Evolutionary conservation across 2,113 vertebrate species (phyloP).

Genomic region (Columbina picui): DNA sequence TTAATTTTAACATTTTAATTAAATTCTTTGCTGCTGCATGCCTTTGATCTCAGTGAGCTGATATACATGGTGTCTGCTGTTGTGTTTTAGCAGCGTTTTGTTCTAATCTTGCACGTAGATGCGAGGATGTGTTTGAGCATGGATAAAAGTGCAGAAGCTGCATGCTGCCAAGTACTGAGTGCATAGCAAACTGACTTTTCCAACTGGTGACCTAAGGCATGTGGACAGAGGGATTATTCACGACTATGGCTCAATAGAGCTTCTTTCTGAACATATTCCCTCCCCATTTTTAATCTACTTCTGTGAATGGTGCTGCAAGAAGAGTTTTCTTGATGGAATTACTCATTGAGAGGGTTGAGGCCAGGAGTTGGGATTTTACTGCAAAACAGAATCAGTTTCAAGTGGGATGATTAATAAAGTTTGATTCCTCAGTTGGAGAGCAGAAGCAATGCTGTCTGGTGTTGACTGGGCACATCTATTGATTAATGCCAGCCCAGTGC

Average conservation of each 20-base stretch:
- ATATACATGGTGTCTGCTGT: not conserved
- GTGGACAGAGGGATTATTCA: not conserved
- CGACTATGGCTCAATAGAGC: not conserved
- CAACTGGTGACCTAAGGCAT: not conserved
- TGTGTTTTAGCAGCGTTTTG: not conserved
- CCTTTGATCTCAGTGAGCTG: slow-evolving; percentile 47
- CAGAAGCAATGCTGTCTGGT: not conserved
- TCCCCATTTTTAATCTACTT: not conserved
- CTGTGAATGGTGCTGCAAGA: not conserved
- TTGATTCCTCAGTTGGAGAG: not conserved
- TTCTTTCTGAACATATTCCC: not conserved
- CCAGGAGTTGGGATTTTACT: not conserved
- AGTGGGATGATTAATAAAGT: not conserved
- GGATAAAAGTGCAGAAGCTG: not conserved
- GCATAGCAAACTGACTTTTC: not conserved
- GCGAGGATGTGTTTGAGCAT: not conserved
- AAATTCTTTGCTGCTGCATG: slow-evolving; percentile 41
- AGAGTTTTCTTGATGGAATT: not conserved
- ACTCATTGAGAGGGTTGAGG: not conserved
- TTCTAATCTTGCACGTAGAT: not conserved
- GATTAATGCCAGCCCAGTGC: not conserved
- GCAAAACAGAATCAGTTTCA: not conserved
- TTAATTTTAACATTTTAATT: slow-evolving; percentile 68
- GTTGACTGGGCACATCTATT: not conserved
- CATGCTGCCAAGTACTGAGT: not conserved